These are phyloP conservation scores for Muntiacus muntjak DNA, from an alignment of 2,113 vertebrate species.

Conservation along the genomic window DNA sequence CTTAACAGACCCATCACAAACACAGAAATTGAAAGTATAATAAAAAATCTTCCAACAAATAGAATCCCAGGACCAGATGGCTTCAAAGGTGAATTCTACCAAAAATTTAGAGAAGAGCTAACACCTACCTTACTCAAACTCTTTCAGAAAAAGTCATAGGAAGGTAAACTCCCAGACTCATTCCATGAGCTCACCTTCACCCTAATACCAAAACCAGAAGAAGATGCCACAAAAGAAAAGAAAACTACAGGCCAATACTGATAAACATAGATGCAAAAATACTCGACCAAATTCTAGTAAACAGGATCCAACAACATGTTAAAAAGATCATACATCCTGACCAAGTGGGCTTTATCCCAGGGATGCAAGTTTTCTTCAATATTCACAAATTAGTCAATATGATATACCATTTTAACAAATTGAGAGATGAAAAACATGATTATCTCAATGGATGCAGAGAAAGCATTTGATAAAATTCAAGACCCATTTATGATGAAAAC, in stretches of 20 bases:
- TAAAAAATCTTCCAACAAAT: neutral
- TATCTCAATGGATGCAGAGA: neutral
- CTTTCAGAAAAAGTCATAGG: neutral
- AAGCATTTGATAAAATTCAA: neutral
- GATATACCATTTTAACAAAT: neutral
- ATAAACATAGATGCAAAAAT: neutral
- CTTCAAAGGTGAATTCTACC: neutral
- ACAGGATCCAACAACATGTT: neutral
- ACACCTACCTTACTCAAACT: neutral
- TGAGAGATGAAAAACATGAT: neutral
- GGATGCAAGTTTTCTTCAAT: neutral
- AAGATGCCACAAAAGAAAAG: neutral
- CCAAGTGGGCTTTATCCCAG: neutral
- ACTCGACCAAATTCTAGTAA: neutral
- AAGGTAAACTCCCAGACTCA: neutral
- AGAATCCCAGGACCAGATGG: neutral
- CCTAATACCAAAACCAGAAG: neutral
- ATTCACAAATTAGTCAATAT: neutral
- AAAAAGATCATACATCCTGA: neutral
- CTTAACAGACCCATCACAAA: neutral
- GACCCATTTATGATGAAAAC: neutral
- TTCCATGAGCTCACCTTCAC: neutral
- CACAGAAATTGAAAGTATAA: neutral
- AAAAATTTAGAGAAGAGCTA: neutral
- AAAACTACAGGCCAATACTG: neutral